These are phyloP conservation scores for Sciurus carolinensis DNA, from an alignment of 2,797 vertebrate genomes.

Conservation along the genomic window DNA sequence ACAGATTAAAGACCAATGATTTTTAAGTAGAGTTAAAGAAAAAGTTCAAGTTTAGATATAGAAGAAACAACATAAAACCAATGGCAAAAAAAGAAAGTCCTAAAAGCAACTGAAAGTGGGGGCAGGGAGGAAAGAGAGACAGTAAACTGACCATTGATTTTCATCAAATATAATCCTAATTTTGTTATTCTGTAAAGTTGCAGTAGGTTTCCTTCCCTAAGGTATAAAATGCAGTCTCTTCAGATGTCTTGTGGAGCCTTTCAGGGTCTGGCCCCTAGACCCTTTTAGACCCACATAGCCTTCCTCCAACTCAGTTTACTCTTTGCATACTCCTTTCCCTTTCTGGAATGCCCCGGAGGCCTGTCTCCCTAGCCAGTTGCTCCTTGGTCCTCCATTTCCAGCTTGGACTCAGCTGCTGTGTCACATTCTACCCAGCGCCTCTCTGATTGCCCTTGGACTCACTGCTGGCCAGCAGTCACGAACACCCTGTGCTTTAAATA, in stretches of 20 bases:
- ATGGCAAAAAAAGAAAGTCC: slow-evolving; percentile 30
- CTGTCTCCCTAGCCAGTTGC: neutral
- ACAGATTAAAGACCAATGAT: slow-evolving; percentile 23
- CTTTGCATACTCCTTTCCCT: neutral
- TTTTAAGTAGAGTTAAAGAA: neutral
- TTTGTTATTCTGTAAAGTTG: neutral
- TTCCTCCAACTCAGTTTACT: neutral
- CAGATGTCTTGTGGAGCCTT: neutral
- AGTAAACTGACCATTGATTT: neutral
- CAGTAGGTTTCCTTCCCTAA: neutral
- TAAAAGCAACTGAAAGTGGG: neutral
- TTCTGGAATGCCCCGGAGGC: neutral
- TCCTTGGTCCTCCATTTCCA: neutral
- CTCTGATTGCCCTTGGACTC: neutral
- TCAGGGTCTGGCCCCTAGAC: neutral
- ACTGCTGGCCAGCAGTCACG: neutral
- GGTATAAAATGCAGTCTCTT: neutral
- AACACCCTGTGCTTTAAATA: neutral
- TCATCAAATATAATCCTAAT: neutral
- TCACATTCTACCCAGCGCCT: neutral
- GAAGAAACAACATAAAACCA: neutral
- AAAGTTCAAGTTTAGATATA: slow-evolving; percentile 20
- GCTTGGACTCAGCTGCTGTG: neutral
- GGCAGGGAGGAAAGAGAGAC: neutral
- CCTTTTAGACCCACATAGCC: neutral